phyloP scores from a whole-genome alignment of 1,140 invertebrate species.

The Drosophila saltans region DNA sequence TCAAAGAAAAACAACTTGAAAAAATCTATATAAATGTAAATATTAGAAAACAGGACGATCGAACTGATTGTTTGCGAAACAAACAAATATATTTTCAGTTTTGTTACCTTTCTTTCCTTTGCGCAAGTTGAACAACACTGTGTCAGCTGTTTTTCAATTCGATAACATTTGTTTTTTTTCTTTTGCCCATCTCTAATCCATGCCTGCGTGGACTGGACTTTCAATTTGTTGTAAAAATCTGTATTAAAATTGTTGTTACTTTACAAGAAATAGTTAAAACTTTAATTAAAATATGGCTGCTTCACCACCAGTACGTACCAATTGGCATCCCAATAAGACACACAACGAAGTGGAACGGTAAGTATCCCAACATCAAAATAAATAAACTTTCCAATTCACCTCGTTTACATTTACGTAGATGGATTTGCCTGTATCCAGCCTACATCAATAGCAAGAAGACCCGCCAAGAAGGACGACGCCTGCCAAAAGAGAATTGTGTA shows the following conservation, averaged over 20 bases:
- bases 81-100: no score
- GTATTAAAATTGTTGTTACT: slow-evolving; percentile 1
- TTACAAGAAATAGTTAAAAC: slow-evolving; percentile 7
- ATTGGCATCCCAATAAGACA: slow-evolving; percentile 87
- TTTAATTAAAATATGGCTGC: slow-evolving; percentile 76
- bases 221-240: slow-evolving; percentile 20
- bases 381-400: slow-evolving; percentile 37
- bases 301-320: slow-evolving; percentile 80
- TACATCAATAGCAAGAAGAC: slow-evolving; percentile 98
- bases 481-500: slow-evolving; percentile 93
- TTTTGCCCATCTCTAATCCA: slow-evolving; percentile 43
- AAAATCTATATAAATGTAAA: no score
- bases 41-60: no score
- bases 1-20: no score
- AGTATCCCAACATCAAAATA: slow-evolving; percentile 8
- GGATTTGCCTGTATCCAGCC: slow-evolving; percentile 98
- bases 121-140: slow-evolving; percentile 5
- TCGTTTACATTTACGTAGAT: slow-evolving; percentile 85
- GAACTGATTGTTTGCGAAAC: no score
- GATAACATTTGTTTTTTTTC: not conserved
- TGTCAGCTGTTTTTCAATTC: not conserved
- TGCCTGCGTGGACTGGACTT: slow-evolving; percentile 67
- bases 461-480: slow-evolving; percentile 91
- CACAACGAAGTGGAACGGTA: slow-evolving; percentile 86
- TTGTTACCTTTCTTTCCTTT: no score